Evolutionary conservation across 1,140 invertebrate genomes (phyloP), one percentile per base, ranked within the genome.

Genomic region (Centruroides vittatus): DNA sequence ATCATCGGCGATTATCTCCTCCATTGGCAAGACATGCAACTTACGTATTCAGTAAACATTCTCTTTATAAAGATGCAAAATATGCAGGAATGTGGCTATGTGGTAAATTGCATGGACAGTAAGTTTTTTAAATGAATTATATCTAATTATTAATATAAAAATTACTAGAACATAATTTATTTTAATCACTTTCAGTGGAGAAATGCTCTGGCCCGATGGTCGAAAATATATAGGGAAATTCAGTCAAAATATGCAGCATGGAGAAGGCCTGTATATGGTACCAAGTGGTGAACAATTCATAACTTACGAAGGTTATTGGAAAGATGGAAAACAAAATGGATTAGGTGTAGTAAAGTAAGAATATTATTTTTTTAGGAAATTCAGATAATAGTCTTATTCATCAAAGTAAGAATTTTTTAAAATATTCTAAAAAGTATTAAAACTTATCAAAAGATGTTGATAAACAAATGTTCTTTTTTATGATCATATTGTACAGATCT

Each of bases 271-370:
- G 10, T 67, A 69, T 55, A 61, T 63, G 52, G 62, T 71, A 60
- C 62, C 68, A 59, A 7, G 6, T 6, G 63, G 64, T 35, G 60
- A 61, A 47, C 67, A 70, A 57, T 69, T 72, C 47, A 66, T 55
- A 5, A 60, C 72, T 11, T 89, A 89, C 68, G 86, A 91, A 73
- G 89, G 90, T 0, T 80, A 84, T 63, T 93, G 89, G 83, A 86
- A 84, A 69, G 84, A 88, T 62, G 88, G 88, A 47, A 80, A 84
- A 64, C 84, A 90, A 73, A 85, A 88, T 73, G 89, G 89, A 34
- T 81, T 81, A 70, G 89, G 87, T 8, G 78, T 79, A 34, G 82
- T 88, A 73, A 86, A 82, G 78, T 88, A 80, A 62, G 65, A 47
- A 11, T 23, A 23, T 23, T 23, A 23, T 23, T 23, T 23, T n/a